These are phyloP conservation scores for Aplodontia rufa DNA, from an alignment of 2,113 vertebrate species.

Conservation along the genomic window DNA sequence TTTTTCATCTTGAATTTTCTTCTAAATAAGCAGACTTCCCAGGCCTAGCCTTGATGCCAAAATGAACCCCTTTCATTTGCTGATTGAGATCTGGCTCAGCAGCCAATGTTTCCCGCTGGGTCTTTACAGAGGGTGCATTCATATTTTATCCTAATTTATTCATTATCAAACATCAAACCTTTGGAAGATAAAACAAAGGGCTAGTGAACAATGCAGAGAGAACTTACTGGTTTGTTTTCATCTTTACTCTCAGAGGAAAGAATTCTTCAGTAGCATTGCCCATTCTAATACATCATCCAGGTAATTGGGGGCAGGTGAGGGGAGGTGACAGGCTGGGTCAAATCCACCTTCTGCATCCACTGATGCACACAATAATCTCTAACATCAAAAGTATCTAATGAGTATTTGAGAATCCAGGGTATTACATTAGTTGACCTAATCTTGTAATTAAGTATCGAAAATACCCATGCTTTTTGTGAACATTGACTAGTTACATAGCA, in stretches of 20 bases:
- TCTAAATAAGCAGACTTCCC: slow-evolving; percentile 63
- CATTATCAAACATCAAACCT: slow-evolving; percentile 77
- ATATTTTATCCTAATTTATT: slow-evolving; percentile 78
- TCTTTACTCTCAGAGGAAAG: slow-evolving; percentile 64
- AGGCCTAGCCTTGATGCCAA: slow-evolving; percentile 60
- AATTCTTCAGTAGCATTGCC: slow-evolving; percentile 47
- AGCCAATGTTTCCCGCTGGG: slow-evolving; percentile 68
- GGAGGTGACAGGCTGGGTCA: slow-evolving; percentile 11
- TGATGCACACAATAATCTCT: slow-evolving; percentile 1
- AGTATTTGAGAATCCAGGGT: slow-evolving; percentile 31
- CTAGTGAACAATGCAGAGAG: slow-evolving; percentile 45
- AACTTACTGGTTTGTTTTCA: slow-evolving; percentile 59
- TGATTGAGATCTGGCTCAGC: slow-evolving; percentile 74
- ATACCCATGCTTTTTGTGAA: background rate
- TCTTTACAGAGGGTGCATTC: slow-evolving; percentile 71
- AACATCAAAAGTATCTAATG: slow-evolving; percentile 72
- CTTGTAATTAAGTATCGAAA: slow-evolving; percentile 76
- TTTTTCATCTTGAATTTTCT: slow-evolving; percentile 54
- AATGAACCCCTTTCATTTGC: slow-evolving; percentile 66
- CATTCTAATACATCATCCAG: slow-evolving; percentile 52
- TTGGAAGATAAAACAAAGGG: slow-evolving; percentile 74
- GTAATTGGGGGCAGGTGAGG: slow-evolving; percentile 55
- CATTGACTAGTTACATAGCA: slow-evolving; percentile 39
- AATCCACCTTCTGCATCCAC: slow-evolving; percentile 27
- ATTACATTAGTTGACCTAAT: slow-evolving; percentile 56